Conservation (phyloP, 2,113 vertebrate genomes). For the Nycticorax nycticorax region DNA sequence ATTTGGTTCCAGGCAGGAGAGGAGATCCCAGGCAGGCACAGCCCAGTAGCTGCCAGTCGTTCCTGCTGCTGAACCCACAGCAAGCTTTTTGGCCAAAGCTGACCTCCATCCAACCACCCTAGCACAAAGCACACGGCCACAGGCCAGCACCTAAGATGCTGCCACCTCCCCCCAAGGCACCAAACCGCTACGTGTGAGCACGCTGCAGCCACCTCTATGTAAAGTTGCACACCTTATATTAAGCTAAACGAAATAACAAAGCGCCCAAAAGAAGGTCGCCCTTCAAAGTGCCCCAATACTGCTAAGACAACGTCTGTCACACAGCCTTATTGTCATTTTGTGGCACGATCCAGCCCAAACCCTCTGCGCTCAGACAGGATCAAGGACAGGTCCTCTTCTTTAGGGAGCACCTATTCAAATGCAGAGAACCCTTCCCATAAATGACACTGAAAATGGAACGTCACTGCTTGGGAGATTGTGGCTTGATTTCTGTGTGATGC, state of each 20-base stretch:
- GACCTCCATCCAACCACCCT: neutral
- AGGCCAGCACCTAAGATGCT: neutral
- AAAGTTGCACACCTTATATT: neutral
- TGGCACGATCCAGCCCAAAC: neutral
- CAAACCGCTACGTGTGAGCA: accelerated
- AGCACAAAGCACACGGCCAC: neutral
- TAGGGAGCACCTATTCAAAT: neutral
- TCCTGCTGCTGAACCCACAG: neutral
- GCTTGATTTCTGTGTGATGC: neutral
- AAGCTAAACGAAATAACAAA: neutral
- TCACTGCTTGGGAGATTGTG: neutral
- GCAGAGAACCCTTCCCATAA: neutral
- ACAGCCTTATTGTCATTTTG: neutral
- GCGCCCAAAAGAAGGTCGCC: neutral
- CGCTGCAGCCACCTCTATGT: accelerated
- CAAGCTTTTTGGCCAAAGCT: neutral
- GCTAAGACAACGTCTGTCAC: accelerated
- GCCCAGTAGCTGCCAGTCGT: neutral
- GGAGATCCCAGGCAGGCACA: neutral
- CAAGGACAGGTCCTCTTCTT: neutral
- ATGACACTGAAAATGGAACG: neutral
- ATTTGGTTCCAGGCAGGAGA: neutral
- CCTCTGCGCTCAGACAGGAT: neutral
- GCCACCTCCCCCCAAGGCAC: neutral
- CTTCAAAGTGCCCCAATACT: neutral